These are phyloP conservation scores for Stictonetta naevosa DNA, from an alignment of 2,113 vertebrate species.

Conservation along the genomic window DNA sequence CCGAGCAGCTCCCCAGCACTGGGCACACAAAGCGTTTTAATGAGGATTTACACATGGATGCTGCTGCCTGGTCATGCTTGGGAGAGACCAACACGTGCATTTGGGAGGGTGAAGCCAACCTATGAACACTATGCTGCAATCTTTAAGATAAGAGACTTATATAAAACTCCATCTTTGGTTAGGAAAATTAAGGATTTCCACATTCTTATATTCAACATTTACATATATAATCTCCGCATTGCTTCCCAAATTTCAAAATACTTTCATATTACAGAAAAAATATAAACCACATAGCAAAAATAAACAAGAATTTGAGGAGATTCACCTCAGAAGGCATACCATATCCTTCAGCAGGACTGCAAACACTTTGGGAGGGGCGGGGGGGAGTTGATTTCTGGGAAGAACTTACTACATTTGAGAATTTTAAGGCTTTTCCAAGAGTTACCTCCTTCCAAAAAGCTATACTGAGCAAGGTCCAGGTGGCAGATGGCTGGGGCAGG, in stretches of 20 bases:
- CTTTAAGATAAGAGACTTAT: not conserved
- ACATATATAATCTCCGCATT: not conserved
- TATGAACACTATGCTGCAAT: not conserved
- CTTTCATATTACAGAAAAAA: not conserved
- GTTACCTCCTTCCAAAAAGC: not conserved
- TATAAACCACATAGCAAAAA: not conserved
- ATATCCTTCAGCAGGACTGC: not conserved
- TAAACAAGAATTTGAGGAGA: not conserved
- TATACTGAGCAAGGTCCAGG: not conserved
- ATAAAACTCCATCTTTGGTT: not conserved
- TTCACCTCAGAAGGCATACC: not conserved
- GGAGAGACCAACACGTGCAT: not conserved
- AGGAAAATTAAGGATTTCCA: not conserved
- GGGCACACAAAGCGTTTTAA: not conserved
- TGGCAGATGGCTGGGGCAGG: not conserved
- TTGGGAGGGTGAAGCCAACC: not conserved
- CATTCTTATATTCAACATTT: not conserved
- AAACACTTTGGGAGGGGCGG: not conserved
- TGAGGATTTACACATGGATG: slow-evolving; percentile 45
- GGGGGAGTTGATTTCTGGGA: not conserved
- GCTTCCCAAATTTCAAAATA: not conserved
- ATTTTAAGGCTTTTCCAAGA: not conserved
- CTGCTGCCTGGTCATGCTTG: slow-evolving; percentile 37
- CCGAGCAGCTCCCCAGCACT: not conserved
- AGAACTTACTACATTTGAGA: not conserved